Base-by-base conservation (phyloP, 2,113 vertebrate genomes). In the Engystomops pustulosus region DNA sequence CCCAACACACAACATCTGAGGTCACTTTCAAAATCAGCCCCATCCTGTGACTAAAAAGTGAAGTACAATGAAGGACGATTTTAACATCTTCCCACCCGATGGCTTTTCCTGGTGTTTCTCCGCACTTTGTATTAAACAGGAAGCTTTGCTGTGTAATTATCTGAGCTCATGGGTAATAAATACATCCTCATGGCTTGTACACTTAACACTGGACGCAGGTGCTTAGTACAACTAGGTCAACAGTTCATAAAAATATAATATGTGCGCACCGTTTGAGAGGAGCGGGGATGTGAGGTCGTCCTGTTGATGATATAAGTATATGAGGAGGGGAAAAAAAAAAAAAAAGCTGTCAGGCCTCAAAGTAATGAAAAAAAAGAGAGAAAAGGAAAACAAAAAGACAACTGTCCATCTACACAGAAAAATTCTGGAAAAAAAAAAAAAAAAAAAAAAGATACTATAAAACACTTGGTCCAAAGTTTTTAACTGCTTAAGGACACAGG, bases 81-180 rank as follows among this genome's bases (percentile, higher is more conserved):
- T 20, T 6, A 36, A 36, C 2, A 34, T 32, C 18, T 67, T 67
- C 30, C 30, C 17, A 20, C 36, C 20, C 36, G 32, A 36, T 34
- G 62, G 36, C 15, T 67, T 67, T 67, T 32, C 60, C 60, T 34
- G 60, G 60, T 32, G 27, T 65, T 65, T 60, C 30, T 65, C 27
- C 32, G 18, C 32, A 2, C 62, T 67, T 20, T 67, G 62, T 67
- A 67, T 67, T 67, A 67, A 67, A 67, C 62, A 36, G 62, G 32
- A 67, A 67, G 32, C 62, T 67, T 67, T 36, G 15, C 32, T 65
- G 6, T 36, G 15, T 20, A 67, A 67, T 67, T 67, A 36, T 65
- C 9, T 25, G 70, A 47, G 41, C 41, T 74, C 70, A 20, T 6
- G n/a, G 14, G 41, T 15, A 72, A 44, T 25, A 72, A 72, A 45